These are phyloP conservation scores for Gallinago stenura DNA, from an alignment of 2,797 vertebrate species.

Conservation along the genomic window DNA sequence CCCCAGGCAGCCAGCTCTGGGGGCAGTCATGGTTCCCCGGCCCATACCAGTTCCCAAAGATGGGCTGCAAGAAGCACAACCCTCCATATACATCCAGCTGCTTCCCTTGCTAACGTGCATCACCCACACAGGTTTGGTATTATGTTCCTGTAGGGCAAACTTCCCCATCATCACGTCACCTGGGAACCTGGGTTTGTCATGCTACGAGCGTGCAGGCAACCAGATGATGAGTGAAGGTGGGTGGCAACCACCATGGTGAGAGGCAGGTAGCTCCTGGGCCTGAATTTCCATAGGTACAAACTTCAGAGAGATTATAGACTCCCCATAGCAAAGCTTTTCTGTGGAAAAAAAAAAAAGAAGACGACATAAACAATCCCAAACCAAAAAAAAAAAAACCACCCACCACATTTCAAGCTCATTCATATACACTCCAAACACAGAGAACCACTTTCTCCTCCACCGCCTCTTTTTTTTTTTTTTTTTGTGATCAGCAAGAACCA, in stretches of 20 bases:
- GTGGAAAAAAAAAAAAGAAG: background rate
- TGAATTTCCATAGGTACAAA: background rate
- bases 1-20: background rate
- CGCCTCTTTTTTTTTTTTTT: background rate
- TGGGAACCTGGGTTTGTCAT: background rate
- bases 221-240: background rate
- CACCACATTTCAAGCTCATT: background rate
- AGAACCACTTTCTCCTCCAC: background rate
- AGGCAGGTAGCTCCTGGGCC: background rate
- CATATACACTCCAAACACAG: background rate
- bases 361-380: no score
- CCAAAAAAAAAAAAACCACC: background rate
- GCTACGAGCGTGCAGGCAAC: background rate
- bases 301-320: background rate
- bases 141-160: no score
- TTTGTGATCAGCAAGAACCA: background rate
- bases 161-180: fast-evolving
- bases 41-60: background rate
- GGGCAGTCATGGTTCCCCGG: fast-evolving
- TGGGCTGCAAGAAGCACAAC: background rate
- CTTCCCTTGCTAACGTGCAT: background rate
- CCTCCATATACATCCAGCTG: fast-evolving
- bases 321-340: background rate
- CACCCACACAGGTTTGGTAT: fast-evolving
- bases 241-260: no score